A percentile compares a stretch with the other conserved stretches of the same genome.
Evolutionary conservation across 2,888 invertebrate genomes (phyloP).

Genomic region (Pristionchus fissidentatus): DNA sequence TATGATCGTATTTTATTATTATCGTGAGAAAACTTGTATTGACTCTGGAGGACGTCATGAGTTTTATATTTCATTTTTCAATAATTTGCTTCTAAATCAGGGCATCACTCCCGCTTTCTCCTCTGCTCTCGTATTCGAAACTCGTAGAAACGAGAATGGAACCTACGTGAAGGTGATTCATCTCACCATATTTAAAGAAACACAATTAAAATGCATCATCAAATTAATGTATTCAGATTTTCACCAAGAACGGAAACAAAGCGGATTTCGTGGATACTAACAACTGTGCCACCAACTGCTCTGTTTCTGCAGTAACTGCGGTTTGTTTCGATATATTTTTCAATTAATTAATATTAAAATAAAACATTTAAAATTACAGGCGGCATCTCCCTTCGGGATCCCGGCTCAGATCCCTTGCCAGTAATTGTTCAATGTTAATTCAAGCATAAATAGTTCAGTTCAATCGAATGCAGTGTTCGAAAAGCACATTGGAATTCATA

Average conservation of each 20-base stretch:
- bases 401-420: neutral
- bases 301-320: neutral
- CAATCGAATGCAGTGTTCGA: no score
- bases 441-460: no score
- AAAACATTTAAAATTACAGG: neutral
- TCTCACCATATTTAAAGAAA: neutral
- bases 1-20: no score
- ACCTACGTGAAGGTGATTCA: neutral
- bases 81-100: neutral
- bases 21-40: no score
- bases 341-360: neutral
- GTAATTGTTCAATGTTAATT: no score
- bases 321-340: neutral
- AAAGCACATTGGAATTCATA: no score
- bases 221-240: neutral
- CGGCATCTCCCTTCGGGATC: constrained; percentile 19
- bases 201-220: neutral
- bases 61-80: no score
- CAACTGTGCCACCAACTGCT: neutral
- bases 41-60: no score
- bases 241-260: neutral
- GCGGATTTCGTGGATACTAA: neutral
- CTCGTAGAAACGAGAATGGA: neutral
- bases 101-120: constrained; percentile 11
- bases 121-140: constrained; percentile 30